These are phyloP conservation scores for Ptychadena robeensis DNA, from an alignment of 2,797 vertebrate species.

Conservation along the genomic window DNA sequence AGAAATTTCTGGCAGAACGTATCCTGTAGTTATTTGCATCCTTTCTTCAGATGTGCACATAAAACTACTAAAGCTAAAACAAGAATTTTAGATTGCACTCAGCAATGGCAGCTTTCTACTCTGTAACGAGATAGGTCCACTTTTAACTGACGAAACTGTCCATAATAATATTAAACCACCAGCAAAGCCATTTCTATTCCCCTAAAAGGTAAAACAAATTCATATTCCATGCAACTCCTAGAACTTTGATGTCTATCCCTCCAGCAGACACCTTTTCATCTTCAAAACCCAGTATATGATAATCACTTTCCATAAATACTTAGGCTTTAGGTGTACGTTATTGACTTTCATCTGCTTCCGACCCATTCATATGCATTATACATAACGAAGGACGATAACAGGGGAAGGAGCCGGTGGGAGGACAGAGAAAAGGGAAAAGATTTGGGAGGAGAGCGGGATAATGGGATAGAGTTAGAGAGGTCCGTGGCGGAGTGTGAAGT, in stretches of 20 bases:
- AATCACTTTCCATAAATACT: constrained; percentile 53
- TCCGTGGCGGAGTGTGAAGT: background rate
- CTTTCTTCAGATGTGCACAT: too few species aligned
- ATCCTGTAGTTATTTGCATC: too few species aligned
- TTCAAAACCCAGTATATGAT: constrained; percentile 51
- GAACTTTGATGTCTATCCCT: constrained; percentile 55
- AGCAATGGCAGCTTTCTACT: too few species aligned
- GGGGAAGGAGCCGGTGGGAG: constrained; percentile 16
- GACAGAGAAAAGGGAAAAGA: constrained; percentile 16
- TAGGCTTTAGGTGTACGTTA: constrained; percentile 42
- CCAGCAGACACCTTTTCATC: constrained; percentile 50
- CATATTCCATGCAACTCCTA: constrained; percentile 13
- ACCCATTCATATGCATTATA: constrained; percentile 34
- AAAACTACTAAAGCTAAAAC: too few species aligned
- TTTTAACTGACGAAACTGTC: background rate
- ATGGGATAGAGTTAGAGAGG: constrained; percentile 11
- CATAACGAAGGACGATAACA: constrained; percentile 38
- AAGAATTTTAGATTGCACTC: too few species aligned
- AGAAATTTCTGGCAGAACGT: too few species aligned
- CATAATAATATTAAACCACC: constrained; percentile 18
- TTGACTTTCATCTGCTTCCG: constrained; percentile 48
- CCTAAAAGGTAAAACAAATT: constrained; percentile 33
- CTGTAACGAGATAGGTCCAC: background rate
- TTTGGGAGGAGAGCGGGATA: constrained; percentile 29
- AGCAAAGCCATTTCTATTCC: constrained; percentile 15